These are phyloP conservation scores for Eutolmus rufibarbis DNA, from an alignment of 2,888 invertebrate genomes.

Conservation along the genomic window DNA sequence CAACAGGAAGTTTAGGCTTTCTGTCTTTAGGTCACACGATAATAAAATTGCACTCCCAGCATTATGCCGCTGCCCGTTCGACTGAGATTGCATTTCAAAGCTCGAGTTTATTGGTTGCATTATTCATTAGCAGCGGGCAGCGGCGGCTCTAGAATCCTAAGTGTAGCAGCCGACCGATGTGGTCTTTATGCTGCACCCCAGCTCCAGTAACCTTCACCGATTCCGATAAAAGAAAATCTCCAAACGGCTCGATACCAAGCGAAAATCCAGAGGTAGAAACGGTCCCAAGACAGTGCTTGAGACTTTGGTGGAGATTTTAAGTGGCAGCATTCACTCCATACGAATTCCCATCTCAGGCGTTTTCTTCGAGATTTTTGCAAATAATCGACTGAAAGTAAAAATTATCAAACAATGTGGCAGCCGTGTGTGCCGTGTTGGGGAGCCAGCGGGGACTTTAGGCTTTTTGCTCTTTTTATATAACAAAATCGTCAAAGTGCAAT, in stretches of 20 bases:
- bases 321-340: background rate
- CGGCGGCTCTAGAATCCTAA: background rate
- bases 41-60: background rate
- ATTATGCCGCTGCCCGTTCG: background rate
- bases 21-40: background rate
- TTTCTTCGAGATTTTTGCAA: background rate
- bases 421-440: background rate
- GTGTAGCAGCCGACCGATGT: background rate
- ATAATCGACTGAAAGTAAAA: constrained; percentile 6
- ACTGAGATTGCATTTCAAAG: background rate
- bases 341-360: background rate
- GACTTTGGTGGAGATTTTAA: background rate
- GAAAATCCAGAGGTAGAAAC: background rate
- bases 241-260: background rate
- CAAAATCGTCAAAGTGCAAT: background rate
- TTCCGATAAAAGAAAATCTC: background rate
- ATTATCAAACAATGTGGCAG: background rate
- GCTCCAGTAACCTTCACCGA: background rate
- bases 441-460: background rate
- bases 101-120: background rate
- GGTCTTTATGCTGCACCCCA: background rate
- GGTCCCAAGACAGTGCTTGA: background rate
- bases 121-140: background rate
- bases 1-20: background rate
- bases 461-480: background rate